Base-by-base conservation (phyloP, 2,797 vertebrate species). In the Hypotaenidia okinawae region DNA sequence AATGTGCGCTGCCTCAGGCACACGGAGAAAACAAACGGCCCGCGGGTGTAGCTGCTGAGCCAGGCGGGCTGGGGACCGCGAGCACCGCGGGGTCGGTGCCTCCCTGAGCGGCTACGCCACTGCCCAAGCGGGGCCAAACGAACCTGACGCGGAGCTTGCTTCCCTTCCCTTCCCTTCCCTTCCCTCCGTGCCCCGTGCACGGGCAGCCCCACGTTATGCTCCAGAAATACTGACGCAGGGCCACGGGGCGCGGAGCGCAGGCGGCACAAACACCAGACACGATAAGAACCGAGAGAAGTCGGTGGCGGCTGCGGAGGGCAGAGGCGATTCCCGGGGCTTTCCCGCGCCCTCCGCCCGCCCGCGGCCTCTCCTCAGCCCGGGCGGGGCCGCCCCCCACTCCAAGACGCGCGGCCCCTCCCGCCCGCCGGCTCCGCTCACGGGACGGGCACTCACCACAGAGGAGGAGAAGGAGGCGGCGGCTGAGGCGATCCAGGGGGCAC, bases 361-460 rank as follows among this genome's bases (percentile, higher is more conserved):
- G 17, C 27, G 7, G 24, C 57, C 57, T 17, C 69, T 4, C 55
- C 57, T 30, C 76, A 35, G 54, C 25, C 45, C 24, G 9, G 19
- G 28, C 43, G 13, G 32, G 7, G 25, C 70, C 30, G n/a, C 59
- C 59, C 18, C 51, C 21, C 39, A 16, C 41, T 41, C 41, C 41
- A 10, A 27, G 11, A 33, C 22, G 39, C 41, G 14, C 59, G 27
- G 22, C 28, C 47, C 14, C 27, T 22, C 51, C 63, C 23, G 9
- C 37, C 35, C 67, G 37, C 41, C 41, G 41, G 41, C 41, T 41
- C 41, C 41, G 15, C 41, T 41, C 41, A 16, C 73, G 49, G 66
- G 30, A 58, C 73, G 27, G 33, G 8, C 37, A 95, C 95, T 96
- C 73, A 95, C 95, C 93, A 88, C 95, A 6, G 95, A 88, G n/a